Conservation (phyloP, 2,888 invertebrate species). For the Ophonus ardosiacus region DNA sequence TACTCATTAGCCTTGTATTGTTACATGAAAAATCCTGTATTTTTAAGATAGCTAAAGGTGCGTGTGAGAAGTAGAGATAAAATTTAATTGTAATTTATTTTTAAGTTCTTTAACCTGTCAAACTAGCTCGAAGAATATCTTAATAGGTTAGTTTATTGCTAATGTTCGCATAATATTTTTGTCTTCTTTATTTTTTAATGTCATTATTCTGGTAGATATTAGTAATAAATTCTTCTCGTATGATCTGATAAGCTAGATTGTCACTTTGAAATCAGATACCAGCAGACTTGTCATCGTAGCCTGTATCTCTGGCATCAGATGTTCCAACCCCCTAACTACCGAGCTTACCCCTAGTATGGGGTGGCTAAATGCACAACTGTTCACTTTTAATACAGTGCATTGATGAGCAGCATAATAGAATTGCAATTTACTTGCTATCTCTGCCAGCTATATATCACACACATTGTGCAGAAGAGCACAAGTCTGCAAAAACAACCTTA, state of each 20-base stretch:
- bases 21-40: no score
- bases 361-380: slow-evolving; percentile 71
- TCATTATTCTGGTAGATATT: not conserved
- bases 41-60: no score
- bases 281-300: slow-evolving; percentile 33
- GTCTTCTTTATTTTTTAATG: no score
- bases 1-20: no score
- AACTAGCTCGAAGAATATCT: no score
- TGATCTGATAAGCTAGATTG: slow-evolving; percentile 26
- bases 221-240: not conserved
- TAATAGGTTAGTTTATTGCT: no score
- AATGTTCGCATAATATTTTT: no score
- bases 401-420: slow-evolving; percentile 71
- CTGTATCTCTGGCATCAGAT: slow-evolving; percentile 2
- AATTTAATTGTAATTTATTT: no score
- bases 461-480: slow-evolving; percentile 48
- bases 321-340: not conserved
- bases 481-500: slow-evolving; percentile 45
- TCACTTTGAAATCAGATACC: slow-evolving; percentile 46
- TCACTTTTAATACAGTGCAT: slow-evolving; percentile 68
- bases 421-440: slow-evolving; percentile 70
- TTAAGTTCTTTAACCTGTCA: no score
- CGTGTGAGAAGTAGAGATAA: no score
- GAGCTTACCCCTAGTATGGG: not conserved
- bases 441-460: slow-evolving; percentile 63